These are phyloP conservation scores for Hydriomena furcata DNA, from an alignment of 2,888 invertebrate genomes.

Conservation along the genomic window DNA sequence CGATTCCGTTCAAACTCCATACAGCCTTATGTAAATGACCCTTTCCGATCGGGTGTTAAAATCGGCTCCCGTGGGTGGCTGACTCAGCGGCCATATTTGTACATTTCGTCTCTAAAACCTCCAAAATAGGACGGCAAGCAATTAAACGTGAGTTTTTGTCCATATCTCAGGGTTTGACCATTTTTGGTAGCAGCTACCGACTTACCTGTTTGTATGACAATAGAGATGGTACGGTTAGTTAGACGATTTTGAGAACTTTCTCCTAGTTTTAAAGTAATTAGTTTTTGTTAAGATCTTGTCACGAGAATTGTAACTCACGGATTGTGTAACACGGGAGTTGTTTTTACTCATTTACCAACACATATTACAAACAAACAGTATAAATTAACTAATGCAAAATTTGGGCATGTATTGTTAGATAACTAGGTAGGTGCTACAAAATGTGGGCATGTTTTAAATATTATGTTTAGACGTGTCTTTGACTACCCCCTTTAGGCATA, in stretches of 20 bases:
- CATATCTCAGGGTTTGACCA: constrained; percentile 51
- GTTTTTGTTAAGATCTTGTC: constrained; percentile 14
- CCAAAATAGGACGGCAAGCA: constrained; percentile 46
- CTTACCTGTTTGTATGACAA: constrained; percentile 20
- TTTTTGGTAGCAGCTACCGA: constrained; percentile 42
- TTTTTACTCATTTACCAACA: no score
- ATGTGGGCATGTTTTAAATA: no score
- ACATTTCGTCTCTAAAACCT: constrained; percentile 45
- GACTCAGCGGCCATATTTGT: constrained; percentile 44
- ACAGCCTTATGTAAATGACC: constrained; percentile 29
- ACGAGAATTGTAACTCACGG: not conserved
- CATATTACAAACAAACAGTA: no score
- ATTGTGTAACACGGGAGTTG: constrained; percentile 3
- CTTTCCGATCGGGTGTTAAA: constrained; percentile 44
- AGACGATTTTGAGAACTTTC: constrained; percentile 41
- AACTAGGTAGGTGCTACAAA: no score
- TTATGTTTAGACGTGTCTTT: no score
- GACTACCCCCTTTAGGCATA: no score
- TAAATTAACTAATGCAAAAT: no score
- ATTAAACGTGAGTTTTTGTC: constrained; percentile 55
- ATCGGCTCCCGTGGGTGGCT: constrained; percentile 43
- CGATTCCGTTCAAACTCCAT: constrained; percentile 1
- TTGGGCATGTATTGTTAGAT: no score
- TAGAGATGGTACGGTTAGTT: constrained; percentile 34
- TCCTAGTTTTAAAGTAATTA: constrained; percentile 29